Evolutionary conservation across 2,797 vertebrate species (phyloP).

Genomic region (Kryptolebias ocellatus): DNA sequence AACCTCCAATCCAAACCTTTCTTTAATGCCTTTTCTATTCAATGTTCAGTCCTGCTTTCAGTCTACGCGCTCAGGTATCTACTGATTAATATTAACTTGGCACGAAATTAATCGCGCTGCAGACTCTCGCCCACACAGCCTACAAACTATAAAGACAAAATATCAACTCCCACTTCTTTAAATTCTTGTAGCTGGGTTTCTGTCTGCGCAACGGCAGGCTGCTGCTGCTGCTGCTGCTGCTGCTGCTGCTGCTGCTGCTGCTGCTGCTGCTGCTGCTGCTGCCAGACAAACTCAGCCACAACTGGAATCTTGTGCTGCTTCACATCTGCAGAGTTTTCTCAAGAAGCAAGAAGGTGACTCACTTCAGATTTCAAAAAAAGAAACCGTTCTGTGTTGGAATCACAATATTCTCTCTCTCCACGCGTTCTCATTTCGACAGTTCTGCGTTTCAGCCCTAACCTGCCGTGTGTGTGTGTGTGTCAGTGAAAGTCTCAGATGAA

Average conservation of each 20-base stretch:
- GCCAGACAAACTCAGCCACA: constrained; percentile 11
- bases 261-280: background rate
- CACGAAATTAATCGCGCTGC: constrained; percentile 37
- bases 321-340: constrained; percentile 52
- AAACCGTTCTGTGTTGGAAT: constrained; percentile 55
- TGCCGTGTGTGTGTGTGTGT: constrained; percentile 42
- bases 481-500: constrained; percentile 80
- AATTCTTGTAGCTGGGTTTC: background rate
- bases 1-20: background rate
- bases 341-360: constrained; percentile 74
- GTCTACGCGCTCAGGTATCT: background rate
- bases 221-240: background rate
- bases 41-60: too few species aligned
- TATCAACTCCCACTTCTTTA: constrained; percentile 20
- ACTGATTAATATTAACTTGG: constrained; percentile 16
- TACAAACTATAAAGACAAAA: constrained; percentile 19
- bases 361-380: constrained; percentile 43
- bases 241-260: background rate
- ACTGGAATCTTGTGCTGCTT: constrained; percentile 18
- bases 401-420: constrained; percentile 67
- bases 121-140: constrained; percentile 23
- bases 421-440: constrained; percentile 64
- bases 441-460: constrained; percentile 56
- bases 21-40: too few species aligned
- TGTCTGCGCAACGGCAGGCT: background rate